Conservation (phyloP, 2,888 invertebrate species). For the Drosophila merina region DNA sequence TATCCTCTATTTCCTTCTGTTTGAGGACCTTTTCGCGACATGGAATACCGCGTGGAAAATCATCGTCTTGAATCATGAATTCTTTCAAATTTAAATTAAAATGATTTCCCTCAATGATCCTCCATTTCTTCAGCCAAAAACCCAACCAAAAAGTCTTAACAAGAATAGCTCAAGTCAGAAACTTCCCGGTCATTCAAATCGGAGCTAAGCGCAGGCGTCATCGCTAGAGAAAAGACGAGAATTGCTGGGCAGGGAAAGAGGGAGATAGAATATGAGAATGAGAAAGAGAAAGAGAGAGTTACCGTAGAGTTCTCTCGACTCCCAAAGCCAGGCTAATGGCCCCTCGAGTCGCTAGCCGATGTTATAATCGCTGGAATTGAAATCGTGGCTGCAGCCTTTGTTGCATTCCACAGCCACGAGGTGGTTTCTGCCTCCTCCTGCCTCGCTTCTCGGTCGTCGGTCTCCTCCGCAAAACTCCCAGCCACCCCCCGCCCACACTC, state of each 20-base stretch:
- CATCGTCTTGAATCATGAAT: no score
- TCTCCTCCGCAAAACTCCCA: conserved; percentile 1
- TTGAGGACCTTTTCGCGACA: no score
- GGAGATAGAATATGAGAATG: neutral
- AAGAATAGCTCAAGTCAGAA: conserved; percentile 7
- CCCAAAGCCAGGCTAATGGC: conserved; percentile 63
- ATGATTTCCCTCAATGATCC: neutral
- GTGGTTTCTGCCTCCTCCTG: neutral
- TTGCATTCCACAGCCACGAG: conserved; percentile 49
- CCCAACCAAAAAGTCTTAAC: neutral
- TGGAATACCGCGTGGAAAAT: no score
- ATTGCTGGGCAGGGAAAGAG: neutral
- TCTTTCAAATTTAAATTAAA: no score
- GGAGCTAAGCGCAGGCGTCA: conserved; percentile 61
- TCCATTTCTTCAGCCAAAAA: neutral
- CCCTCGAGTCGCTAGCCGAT: conserved; percentile 57
- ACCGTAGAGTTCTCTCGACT: conserved; percentile 17
- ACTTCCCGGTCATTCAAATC: conserved; percentile 34
- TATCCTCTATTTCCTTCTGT: neutral
- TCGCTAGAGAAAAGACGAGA: conserved; percentile 22
- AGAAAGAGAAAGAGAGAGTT: conserved; percentile 12
- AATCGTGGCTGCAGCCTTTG: conserved; percentile 39
- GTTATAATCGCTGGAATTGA: conserved; percentile 57
- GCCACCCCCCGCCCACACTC: conserved; percentile 44
- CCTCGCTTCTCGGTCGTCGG: neutral